A percentile compares a stretch with the other conserved stretches of the same genome.
phyloP scores from a whole-genome alignment of 1,140 invertebrate species.

The Frieseomelitta varia region DNA sequence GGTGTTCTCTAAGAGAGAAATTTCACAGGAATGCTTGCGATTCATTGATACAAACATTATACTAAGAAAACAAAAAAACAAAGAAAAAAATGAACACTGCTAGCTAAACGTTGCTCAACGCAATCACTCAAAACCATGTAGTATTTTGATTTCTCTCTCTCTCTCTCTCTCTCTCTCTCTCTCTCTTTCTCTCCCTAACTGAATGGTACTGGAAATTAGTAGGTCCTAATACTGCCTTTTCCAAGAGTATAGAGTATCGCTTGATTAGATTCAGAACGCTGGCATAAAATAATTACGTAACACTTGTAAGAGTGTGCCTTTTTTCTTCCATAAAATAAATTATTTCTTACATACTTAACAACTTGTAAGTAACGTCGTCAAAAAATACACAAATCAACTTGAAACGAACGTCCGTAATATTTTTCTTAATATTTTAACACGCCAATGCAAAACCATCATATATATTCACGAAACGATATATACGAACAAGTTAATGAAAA shows the following conservation, averaged over 20 bases:
- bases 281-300: constrained; percentile 49
- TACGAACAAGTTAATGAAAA: neutral
- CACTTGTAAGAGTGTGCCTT: constrained; percentile 20
- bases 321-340: neutral
- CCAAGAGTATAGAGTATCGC: constrained; percentile 38
- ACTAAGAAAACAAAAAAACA: neutral
- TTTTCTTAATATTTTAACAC: neutral
- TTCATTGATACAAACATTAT: constrained; percentile 25
- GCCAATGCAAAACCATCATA: neutral
- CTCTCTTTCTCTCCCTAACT: constrained; percentile 5
- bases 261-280: constrained; percentile 37
- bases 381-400: neutral
- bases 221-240: constrained; percentile 21
- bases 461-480: neutral
- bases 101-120: constrained; percentile 14
- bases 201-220: constrained; percentile 8
- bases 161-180: neutral
- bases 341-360: neutral
- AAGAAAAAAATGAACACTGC: neutral
- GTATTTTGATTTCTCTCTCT: constrained; percentile 37
- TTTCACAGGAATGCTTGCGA: constrained; percentile 14
- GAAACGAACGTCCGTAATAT: neutral
- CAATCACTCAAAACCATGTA: neutral
- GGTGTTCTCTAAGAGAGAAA: constrained; percentile 4
- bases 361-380: neutral